Percentiles rank a stretch among this genome's conserved stretches.
These are phyloP conservation scores for Pelodiscus sinensis DNA, from an alignment of 2,113 vertebrate genomes.

Conservation along the genomic window DNA sequence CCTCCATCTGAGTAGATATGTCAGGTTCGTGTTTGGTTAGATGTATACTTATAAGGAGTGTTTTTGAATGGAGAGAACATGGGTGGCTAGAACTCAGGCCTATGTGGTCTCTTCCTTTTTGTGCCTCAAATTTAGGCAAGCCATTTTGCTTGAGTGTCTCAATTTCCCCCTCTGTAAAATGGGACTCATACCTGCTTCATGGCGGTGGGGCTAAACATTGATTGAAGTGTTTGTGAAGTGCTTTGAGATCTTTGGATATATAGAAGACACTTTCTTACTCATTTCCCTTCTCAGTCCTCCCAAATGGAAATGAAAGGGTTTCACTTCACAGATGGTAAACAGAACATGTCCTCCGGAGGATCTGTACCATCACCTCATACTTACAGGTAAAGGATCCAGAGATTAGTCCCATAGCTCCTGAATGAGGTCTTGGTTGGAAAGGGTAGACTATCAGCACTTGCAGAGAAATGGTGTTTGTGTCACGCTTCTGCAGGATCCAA, in stretches of 20 bases:
- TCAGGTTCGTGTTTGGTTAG: conserved; percentile 68
- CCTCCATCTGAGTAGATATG: conserved; percentile 65
- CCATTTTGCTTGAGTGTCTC: conserved; percentile 30
- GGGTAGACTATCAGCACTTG: background rate
- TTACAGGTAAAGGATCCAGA: conserved; percentile 84
- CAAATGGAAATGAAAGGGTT: conserved; percentile 98
- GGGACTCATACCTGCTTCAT: background rate
- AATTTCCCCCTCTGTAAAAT: conserved; percentile 1
- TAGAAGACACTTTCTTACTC: background rate
- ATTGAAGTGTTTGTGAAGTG: background rate
- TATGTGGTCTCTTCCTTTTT: conserved; percentile 50
- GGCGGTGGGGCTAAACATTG: background rate
- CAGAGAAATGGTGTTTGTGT: background rate
- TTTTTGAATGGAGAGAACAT: conserved; percentile 35
- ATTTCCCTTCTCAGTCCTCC: conserved; percentile 79
- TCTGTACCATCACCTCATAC: conserved; percentile 81
- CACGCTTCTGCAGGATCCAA: background rate
- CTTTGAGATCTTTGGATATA: background rate
- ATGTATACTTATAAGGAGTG: conserved; percentile 55
- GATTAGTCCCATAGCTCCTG: background rate
- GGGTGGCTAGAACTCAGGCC: conserved; percentile 26
- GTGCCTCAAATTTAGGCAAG: conserved; percentile 41
- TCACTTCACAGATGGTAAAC: conserved; percentile 93
- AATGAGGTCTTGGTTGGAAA: background rate
- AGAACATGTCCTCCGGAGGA: conserved; percentile 86